Conservation (phyloP, 1,140 invertebrate species). For the Piezodorus guildinii region DNA sequence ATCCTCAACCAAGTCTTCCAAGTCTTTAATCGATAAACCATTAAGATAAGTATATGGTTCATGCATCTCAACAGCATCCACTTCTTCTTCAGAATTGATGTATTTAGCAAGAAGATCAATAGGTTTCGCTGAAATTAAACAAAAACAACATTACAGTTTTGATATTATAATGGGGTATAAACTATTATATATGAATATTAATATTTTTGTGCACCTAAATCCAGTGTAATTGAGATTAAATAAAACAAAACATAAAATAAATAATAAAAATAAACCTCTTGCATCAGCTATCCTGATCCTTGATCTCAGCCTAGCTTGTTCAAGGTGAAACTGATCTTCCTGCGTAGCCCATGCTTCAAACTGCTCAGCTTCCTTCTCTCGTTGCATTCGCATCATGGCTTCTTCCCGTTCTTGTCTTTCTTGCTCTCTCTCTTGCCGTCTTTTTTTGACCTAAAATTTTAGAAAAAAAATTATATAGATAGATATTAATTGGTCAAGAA, state of each 20-base stretch:
- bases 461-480: not conserved
- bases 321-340: constrained; percentile 86
- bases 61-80: constrained; percentile 92
- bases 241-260: too few relatives aligned
- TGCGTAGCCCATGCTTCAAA: constrained; percentile 89
- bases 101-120: constrained; percentile 97
- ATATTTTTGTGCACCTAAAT: too few relatives aligned
- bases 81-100: constrained; percentile 82
- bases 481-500: too few relatives aligned
- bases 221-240: too few relatives aligned
- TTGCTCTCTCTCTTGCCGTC: constrained; percentile 71
- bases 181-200: too few relatives aligned
- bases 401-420: constrained; percentile 82
- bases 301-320: constrained; percentile 78
- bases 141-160: not conserved
- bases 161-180: too few relatives aligned
- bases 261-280: constrained; percentile 36
- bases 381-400: constrained; percentile 74
- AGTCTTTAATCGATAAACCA: constrained; percentile 77
- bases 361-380: constrained; percentile 89
- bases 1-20: constrained; percentile 96
- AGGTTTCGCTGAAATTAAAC: constrained; percentile 65
- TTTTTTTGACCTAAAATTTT: constrained; percentile 38
- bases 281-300: constrained; percentile 93
- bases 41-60: constrained; percentile 94